Evolutionary conservation across 2,888 invertebrate genomes (phyloP).

Genomic region (Erpobdella octoculata): DNA sequence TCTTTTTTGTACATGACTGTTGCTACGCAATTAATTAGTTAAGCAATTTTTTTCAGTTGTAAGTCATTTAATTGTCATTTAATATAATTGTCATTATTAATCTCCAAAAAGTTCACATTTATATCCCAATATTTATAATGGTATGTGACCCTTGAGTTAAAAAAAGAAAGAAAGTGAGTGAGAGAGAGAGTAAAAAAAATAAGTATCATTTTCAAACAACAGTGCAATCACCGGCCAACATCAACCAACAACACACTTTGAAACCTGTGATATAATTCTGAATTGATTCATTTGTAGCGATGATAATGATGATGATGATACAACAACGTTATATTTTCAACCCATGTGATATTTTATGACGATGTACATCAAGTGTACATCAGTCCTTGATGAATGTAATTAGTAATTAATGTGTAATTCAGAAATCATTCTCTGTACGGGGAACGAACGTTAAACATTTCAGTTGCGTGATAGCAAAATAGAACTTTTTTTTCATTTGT

Average conservation of each 20-base stretch:
- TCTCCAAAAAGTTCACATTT: too few species aligned
- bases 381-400: too few species aligned
- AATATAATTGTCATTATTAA: too few species aligned
- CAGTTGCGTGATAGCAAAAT: too few species aligned
- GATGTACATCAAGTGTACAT: background rate
- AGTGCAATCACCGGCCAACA: background rate
- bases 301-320: background rate
- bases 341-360: conserved; percentile 11
- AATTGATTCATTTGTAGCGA: too few species aligned
- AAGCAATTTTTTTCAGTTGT: background rate
- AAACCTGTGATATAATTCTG: background rate
- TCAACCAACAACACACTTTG: background rate
- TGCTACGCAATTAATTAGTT: background rate
- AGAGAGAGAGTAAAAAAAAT: too few species aligned
- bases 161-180: too few species aligned
- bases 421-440: background rate
- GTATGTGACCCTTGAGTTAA: too few species aligned
- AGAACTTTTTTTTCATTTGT: too few species aligned
- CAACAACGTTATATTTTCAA: background rate
- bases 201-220: background rate
- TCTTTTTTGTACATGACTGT: background rate
- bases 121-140: too few species aligned
- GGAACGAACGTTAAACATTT: too few species aligned
- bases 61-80: background rate
- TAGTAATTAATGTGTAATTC: too few species aligned